Conservation (phyloP, 2,113 vertebrate genomes). For the Gallinago paraguaiae region DNA sequence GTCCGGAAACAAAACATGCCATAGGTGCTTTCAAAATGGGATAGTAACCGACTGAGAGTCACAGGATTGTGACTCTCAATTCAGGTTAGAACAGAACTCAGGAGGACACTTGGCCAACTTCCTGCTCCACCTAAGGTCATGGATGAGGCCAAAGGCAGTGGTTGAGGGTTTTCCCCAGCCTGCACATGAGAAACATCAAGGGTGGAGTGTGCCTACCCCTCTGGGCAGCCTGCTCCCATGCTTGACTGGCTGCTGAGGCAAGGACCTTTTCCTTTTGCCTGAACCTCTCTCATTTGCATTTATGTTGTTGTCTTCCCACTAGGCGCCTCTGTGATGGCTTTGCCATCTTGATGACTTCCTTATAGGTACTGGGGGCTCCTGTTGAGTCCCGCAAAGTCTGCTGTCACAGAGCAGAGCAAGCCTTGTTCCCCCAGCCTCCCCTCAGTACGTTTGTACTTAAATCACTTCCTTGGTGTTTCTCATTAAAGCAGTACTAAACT, state of each 20-base stretch:
- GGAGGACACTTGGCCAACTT: not conserved
- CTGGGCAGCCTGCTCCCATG: not conserved
- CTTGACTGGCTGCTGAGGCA: not conserved
- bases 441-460: not conserved
- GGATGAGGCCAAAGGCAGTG: not conserved
- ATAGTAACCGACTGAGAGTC: not conserved
- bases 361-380: not conserved
- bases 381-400: not conserved
- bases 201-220: no score
- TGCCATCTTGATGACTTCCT: not conserved
- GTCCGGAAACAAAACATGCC: not conserved
- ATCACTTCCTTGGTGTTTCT: not conserved
- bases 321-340: accelerated
- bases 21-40: not conserved
- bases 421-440: not conserved
- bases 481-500: not conserved
- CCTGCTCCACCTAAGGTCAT: accelerated
- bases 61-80: not conserved
- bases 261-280: not conserved
- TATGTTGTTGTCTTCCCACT: not conserved
- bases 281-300: not conserved
- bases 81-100: not conserved
- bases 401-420: not conserved
- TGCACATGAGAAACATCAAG: not conserved
- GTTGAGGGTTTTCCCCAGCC: not conserved